Evolutionary conservation across 1,140 invertebrate species (phyloP), one percentile per base, ranked within the genome.

Genomic region (Triops longicaudatus): DNA sequence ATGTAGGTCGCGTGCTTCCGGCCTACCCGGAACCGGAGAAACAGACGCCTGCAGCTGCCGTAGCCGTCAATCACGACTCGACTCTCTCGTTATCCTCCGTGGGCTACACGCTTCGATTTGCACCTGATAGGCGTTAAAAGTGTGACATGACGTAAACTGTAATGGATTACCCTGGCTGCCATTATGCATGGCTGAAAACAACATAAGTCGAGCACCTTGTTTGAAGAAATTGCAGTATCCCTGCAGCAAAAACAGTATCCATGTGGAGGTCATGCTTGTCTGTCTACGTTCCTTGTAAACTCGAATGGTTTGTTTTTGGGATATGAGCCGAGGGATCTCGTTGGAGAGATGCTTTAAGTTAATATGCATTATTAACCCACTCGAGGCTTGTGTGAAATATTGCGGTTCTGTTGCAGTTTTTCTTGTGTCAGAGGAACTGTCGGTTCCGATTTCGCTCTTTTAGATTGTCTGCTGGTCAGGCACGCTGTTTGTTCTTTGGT

Each of bases 1-100:
- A 72, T 73, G 71, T 78, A 17, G 78, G 78, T 63, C 74, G 75
- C 12, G 78, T 78, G 31, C 74, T 78, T 27, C 63, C 74, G 41
- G 78, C 31, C 41, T 72, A 72, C 6, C 72, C 7, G 42, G 28
- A 6, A 50, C 26, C 31, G 10, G 17, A 63, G 50, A 17, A 17
- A n/a, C 50, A 63, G 50, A 63, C 14, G n/a, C 50, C 50, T 14
- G 50, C 50, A 22, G 50, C 50, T 63, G 50, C 50, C 50, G 50
- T 63, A 14, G 10, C 50, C 22, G 50, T 63, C 50, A 63, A 63
- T 63, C 50, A 63, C 50, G 50, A 63, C 50, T 10, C 50, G 50
- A 63, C 50, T 22, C 22, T 63, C 14, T 63, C 50, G 17, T 63
- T 63, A 22, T 63, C 50, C 31, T 41, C 73, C 14, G 27, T 73